Evolutionary conservation across 1,140 invertebrate genomes (phyloP), one percentile per base, ranked within the genome.

Genomic region (Caenorhabditis latens): DNA sequence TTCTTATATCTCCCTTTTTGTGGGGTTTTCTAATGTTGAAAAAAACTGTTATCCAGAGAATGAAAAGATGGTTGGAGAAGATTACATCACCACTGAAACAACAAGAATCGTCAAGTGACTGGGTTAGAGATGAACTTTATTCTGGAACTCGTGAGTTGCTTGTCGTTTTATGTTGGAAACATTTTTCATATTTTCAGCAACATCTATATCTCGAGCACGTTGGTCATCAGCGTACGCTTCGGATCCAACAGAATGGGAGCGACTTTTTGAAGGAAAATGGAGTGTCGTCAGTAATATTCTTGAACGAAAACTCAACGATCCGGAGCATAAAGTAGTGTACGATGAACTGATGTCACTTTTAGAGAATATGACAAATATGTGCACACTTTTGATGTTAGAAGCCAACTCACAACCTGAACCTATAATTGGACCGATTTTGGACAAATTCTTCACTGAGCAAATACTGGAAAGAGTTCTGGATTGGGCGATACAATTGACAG

Each of bases 181-280:
- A 32, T n/a, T 4, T 61, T 61, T n/a, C 9, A 61, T n/a, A 21
- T 42, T 84, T 63, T n/a, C 55, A 63, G 83, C 58, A 0, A 84
- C 55, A 4, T 13, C 58, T 13, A 32, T 84, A 6, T 84, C 58
- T 9, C 53, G 53, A 61, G 53, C 83, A 5, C 58, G 58, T 14
- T 63, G 83, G 53, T 61, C 55, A n/a, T 84, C 88, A 0, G 91
- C 92, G n/a, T 91, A 92, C 84, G 91, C 91, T 19, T 91, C 90
- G 8, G 90, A 91, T 79, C 90, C 90, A 46, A 58, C 86, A 53
- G 90, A 86, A 46, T 91, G 90, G 90, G 90, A 91, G 65, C 16
- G 96, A 91, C 97, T 96, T 90, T 98, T 98, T 93, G 95, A 95
- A 90, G 96, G 96, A 93, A 97, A 98, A 93, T 99, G 97, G 96